A percentile compares a stretch with the other conserved stretches of the same genome.
These are phyloP conservation scores for Bombus terrestris DNA, from an alignment of 1,140 invertebrate genomes.

Conservation along the genomic window DNA sequence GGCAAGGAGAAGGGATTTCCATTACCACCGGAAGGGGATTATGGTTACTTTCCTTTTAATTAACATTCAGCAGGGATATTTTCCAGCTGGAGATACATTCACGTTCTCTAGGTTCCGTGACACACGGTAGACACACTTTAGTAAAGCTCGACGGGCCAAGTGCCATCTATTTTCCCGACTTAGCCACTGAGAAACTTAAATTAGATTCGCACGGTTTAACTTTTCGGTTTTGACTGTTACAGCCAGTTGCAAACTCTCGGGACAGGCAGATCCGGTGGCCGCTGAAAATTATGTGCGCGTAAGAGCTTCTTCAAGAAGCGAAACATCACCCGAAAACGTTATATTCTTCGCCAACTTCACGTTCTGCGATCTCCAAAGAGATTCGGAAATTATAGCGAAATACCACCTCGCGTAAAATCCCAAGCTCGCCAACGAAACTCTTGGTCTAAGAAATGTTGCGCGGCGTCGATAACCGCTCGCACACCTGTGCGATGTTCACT, in stretches of 20 bases:
- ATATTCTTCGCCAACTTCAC: neutral
- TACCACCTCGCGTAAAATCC: too few species aligned
- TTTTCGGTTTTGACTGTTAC: constrained; percentile 43
- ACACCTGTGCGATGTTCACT: neutral
- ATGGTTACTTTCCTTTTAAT: neutral
- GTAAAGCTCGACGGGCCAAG: neutral
- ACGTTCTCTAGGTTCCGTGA: neutral
- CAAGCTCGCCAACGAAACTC: neutral
- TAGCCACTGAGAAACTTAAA: constrained; percentile 44
- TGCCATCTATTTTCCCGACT: constrained; percentile 10
- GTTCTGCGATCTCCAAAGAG: neutral
- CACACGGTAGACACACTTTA: neutral
- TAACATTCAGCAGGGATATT: neutral
- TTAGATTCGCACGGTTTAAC: constrained; percentile 51
- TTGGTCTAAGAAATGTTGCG: neutral
- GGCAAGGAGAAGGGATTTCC: neutral
- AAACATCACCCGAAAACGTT: neutral
- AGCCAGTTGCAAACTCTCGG: constrained; percentile 18
- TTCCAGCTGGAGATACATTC: neutral
- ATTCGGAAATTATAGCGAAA: neutral
- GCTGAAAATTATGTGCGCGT: constrained; percentile 12
- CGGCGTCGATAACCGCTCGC: constrained; percentile 10
- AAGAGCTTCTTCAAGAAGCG: neutral
- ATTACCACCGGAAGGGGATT: neutral
- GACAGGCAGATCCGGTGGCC: neutral